Percentiles rank a stretch among this genome's conserved stretches.
Conservation (phyloP, 1,140 invertebrate genomes). For the Seison nebaliae region DNA sequence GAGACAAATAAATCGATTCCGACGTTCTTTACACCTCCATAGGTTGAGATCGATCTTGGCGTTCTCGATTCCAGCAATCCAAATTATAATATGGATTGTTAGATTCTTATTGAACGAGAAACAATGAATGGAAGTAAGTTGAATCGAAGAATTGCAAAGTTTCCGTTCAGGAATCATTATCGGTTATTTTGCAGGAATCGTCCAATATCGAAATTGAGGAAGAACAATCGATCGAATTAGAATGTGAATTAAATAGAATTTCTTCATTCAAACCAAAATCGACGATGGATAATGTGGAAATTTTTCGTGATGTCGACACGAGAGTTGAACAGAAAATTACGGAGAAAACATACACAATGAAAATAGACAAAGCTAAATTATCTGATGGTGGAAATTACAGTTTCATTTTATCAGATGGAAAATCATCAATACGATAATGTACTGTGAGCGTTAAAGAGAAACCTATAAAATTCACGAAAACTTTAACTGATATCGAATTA, state of each 20-base stretch:
- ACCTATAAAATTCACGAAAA: slow-evolving; percentile 4
- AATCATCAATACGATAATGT: background rate
- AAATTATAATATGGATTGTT: no score
- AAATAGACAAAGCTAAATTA: slow-evolving; percentile 19
- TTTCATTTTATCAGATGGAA: slow-evolving; percentile 6
- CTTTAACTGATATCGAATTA: slow-evolving; percentile 1
- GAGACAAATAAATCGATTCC: no score
- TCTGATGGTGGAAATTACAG: slow-evolving; percentile 20
- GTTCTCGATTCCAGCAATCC: no score
- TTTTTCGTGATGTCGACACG: no score
- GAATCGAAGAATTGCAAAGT: no score
- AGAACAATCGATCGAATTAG: slow-evolving; percentile 3
- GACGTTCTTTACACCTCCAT: no score
- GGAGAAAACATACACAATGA: slow-evolving; percentile 17
- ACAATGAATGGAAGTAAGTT: no score
- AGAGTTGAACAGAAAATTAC: slow-evolving; percentile 13
- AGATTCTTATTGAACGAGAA: no score
- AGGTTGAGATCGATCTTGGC: no score
- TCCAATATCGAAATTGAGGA: slow-evolving; percentile 3
- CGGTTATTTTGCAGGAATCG: slow-evolving; percentile 2
- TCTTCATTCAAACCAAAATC: no score
- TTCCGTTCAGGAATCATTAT: slow-evolving; percentile 8
- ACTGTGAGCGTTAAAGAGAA: slow-evolving; percentile 6
- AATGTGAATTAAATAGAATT: slow-evolving; percentile 12
- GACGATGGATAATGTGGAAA: no score